Evolutionary conservation across 2,113 vertebrate species (phyloP), one percentile per base, ranked within the genome.

Genomic region (Trogon melanurus): DNA sequence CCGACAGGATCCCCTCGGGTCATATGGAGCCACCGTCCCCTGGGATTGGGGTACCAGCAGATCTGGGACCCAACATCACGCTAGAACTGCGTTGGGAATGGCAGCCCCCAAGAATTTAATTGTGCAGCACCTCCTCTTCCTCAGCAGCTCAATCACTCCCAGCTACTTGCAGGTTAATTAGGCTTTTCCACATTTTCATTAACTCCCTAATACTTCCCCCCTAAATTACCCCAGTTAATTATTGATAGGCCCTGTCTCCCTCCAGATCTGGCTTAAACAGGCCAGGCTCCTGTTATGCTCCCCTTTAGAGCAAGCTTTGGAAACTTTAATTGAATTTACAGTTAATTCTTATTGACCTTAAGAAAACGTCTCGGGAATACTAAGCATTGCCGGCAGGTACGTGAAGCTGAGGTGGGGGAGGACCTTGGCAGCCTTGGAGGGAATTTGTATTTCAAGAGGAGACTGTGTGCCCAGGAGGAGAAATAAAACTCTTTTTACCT

Each of bases 141-240:
- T 69, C 73, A 14, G 76, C 76, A 51, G 69, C 80, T 79, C 65
- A 0, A 14, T 60, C 71, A 2, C 88, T 53, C 30, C 60, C 91
- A 75, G 62, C 47, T 36, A 41, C 85, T 36, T 3, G 10, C 30
- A 6, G 18, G 66, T 61, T 79, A 94, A 90, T 90, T 51, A 83
- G 4, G 1, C 81, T 53, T 60, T 48, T 88, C 57, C 88, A 64
- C 89, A 45, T 76, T 95, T 95, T 93, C 96, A 93, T 96, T 93
- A 95, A 88, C 76, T 92, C 75, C 66, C 56, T 79, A 87, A 94
- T 70, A 87, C 76, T 91, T 85, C 57, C 74, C 41, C 61, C 85
- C 84, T 95, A 88, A 95, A 96, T 94, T 89, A 89, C 50, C 17
- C 22, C 44, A 8, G 85, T 93, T 97, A 97, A 96, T 97, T 96